A percentile compares a stretch with the other conserved stretches of the same genome.
These are phyloP conservation scores for Oncorhynchus clarkii DNA, from an alignment of 2,113 vertebrate genomes.

Conservation along the genomic window DNA sequence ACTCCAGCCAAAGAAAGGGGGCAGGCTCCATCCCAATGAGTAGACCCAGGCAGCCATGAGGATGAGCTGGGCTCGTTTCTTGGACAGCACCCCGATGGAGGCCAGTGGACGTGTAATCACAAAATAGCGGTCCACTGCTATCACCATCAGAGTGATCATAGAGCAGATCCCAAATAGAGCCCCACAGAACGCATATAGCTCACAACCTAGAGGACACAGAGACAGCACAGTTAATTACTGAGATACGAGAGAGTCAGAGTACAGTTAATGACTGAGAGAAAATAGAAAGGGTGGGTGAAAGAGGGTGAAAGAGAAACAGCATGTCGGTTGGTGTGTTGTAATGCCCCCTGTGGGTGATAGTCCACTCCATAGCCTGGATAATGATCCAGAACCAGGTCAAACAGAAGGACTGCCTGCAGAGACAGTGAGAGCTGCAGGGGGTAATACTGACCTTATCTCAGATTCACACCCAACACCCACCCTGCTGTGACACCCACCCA, in stretches of 20 bases:
- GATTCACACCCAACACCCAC: neutral
- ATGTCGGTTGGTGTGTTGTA: too few species aligned
- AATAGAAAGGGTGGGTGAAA: neutral
- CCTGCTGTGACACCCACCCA: neutral
- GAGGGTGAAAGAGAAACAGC: neutral
- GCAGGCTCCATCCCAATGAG: slow-evolving; percentile 68
- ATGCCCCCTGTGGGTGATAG: too few species aligned
- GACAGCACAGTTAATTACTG: neutral
- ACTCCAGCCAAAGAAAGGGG: slow-evolving; percentile 75
- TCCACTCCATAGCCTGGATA: too few species aligned
- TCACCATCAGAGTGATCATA: slow-evolving; percentile 71
- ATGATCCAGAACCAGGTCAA: neutral
- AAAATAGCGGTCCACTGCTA: slow-evolving; percentile 66
- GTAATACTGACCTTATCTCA: neutral
- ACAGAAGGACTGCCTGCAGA: neutral
- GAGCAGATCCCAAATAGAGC: slow-evolving; percentile 72
- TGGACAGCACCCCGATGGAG: slow-evolving; percentile 66
- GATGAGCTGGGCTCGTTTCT: slow-evolving; percentile 55
- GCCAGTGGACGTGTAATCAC: slow-evolving; percentile 70
- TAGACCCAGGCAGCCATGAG: slow-evolving; percentile 59
- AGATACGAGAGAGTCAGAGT: neutral
- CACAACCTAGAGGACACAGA: slow-evolving; percentile 48
- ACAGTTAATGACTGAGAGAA: too few species aligned
- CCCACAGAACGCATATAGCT: slow-evolving; percentile 70
- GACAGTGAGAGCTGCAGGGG: neutral